Evolutionary conservation across 2,113 vertebrate genomes (phyloP), one percentile per base, ranked within the genome.

Genomic region (Pollachius pollachius): DNA sequence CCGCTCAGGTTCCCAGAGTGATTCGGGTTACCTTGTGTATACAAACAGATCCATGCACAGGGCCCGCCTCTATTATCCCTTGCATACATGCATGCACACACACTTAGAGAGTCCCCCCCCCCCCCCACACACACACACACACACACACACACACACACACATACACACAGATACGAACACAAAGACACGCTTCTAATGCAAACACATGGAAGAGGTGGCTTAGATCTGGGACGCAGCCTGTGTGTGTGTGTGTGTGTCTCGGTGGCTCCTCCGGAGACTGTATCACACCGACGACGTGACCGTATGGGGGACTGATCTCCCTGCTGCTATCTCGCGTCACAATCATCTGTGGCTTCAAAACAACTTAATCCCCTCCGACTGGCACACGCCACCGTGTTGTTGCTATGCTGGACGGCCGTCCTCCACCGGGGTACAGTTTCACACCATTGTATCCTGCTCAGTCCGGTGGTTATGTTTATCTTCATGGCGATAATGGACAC

Each of bases 21-120:
- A 82, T 84, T 92, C 88, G 30, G 85, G 84, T 92, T 91, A 90
- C 90, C 64, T 48, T 17, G 77, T 80, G 84, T 85, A 73, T 81
- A 84, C 82, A 84, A 82, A 88, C 84, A 81, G 84, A 75, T 74
- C 72, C 73, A 76, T 8, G 79, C 17, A 52, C 34, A 56, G 15
- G 15, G 12, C 27, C 27, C 37, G 37, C 37, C 3, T 41, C 5
- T 41, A 41, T 41, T 41, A 41, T 6, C 37, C 37, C 37, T 11
- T 41, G 37, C 37, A 41, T 41, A 52, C 64, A 23, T 18, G 19
- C 23, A 37, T 16, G 18, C 69, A 79, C 67, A 66, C 59, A 68
- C 19, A 69, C 71, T 41, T 56, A 56, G 2, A 56, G 17, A n/a
- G 54, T 16, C 37, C 37, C 37, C 23, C 57, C 21, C 74, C n/a